Percentiles rank a stretch among this genome's conserved stretches.
Evolutionary conservation across 1,140 invertebrate genomes (phyloP).

Genomic region (Phenacoccus solenopsis): DNA sequence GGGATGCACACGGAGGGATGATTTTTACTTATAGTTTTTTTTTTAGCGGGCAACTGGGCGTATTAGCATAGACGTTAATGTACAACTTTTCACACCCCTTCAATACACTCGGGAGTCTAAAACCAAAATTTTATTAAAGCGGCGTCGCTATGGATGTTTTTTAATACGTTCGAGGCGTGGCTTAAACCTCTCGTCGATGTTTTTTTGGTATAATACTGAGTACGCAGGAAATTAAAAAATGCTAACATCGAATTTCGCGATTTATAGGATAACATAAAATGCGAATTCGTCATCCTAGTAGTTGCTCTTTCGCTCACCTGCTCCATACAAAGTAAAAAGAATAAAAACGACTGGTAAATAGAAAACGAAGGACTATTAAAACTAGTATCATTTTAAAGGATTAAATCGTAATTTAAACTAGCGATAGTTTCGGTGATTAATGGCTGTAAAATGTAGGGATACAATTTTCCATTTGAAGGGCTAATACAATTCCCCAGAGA

Average conservation of each 20-base stretch:
- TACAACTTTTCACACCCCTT: conserved; percentile 1
- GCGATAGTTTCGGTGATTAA: conserved; percentile 10
- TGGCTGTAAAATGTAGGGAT: conserved; percentile 7
- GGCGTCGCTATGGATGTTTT: not conserved
- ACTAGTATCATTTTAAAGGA: conserved; percentile 10
- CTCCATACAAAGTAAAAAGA: not conserved
- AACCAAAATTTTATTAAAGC: not conserved
- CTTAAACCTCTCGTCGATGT: not conserved
- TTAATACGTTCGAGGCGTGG: not conserved
- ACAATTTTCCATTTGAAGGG: conserved; percentile 11
- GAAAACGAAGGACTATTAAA: not conserved
- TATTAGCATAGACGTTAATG: conserved; percentile 2
- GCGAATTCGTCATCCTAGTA: no score
- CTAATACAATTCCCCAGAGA: conserved; percentile 8
- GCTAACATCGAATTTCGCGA: not conserved
- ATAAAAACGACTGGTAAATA: not conserved
- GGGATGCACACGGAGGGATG: not conserved
- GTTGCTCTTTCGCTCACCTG: no score
- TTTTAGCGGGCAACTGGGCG: not conserved
- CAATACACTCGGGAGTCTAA: not conserved
- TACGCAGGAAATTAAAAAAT: not conserved
- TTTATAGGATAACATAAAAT: no score
- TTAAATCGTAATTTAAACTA: conserved; percentile 12
- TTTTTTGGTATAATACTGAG: not conserved
- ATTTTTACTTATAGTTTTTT: not conserved